Conservation (phyloP, 2,888 invertebrate species). For the Cabera pusaria region DNA sequence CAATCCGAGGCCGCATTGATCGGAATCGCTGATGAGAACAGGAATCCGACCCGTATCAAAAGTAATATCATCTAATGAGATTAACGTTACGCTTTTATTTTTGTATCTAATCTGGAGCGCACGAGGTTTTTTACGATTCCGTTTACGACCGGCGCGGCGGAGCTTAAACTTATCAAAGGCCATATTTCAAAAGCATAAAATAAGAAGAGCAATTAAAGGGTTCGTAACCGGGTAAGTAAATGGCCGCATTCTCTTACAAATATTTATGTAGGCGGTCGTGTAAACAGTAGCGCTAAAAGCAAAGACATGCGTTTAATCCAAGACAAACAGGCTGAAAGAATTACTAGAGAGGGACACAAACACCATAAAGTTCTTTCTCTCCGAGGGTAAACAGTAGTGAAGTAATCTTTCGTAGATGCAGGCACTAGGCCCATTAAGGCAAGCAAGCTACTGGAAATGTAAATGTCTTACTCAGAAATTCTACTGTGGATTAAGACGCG, state of each 20-base stretch:
- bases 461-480: constrained; percentile 67
- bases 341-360: constrained; percentile 71
- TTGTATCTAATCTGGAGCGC: constrained; percentile 51
- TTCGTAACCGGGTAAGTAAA: constrained; percentile 68
- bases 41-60: constrained; percentile 55
- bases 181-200: constrained; percentile 69
- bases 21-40: constrained; percentile 49
- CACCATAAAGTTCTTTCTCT: constrained; percentile 59
- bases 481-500: constrained; percentile 56
- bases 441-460: constrained; percentile 62
- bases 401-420: constrained; percentile 66
- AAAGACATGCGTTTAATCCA: constrained; percentile 79
- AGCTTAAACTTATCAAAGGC: constrained; percentile 61
- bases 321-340: constrained; percentile 76
- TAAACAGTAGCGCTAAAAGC: constrained; percentile 79
- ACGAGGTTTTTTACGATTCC: constrained; percentile 50
- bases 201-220: constrained; percentile 74
- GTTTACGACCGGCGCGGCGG: constrained; percentile 60
- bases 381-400: constrained; percentile 65
- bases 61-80: constrained; percentile 56
- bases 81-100: constrained; percentile 49
- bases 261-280: constrained; percentile 70
- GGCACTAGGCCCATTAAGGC: constrained; percentile 62
- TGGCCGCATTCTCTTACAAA: constrained; percentile 67
- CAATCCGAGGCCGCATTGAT: constrained; percentile 58